Percentiles rank a stretch among this genome's conserved stretches.
phyloP scores from a whole-genome alignment of 1,140 invertebrate species.

The Euura saliciscinereae region DNA sequence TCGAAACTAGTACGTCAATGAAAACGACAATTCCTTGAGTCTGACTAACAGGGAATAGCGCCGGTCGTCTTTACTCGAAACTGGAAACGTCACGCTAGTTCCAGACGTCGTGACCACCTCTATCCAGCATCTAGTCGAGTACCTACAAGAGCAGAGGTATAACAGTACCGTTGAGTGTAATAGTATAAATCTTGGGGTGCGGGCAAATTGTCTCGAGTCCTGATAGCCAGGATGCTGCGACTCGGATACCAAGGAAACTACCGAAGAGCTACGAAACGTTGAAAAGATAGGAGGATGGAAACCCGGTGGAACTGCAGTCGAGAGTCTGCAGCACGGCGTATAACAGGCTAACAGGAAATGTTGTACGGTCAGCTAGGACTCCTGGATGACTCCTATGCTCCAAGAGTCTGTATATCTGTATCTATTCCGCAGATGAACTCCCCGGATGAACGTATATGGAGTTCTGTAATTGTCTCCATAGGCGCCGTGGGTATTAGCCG shows the following conservation, averaged over 20 bases:
- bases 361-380: slow-evolving; percentile 34
- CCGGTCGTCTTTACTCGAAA: background rate
- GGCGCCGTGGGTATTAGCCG: slow-evolving; percentile 28
- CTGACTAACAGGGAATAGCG: background rate
- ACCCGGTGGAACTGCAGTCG: background rate
- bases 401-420: slow-evolving; percentile 26
- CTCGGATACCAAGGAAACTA: background rate
- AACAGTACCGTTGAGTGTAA: slow-evolving; percentile 25
- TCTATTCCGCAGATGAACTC: slow-evolving; percentile 42
- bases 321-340: slow-evolving; percentile 24
- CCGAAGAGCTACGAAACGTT: background rate
- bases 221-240: slow-evolving; percentile 27
- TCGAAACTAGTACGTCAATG: background rate
- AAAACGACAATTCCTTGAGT: background rate
- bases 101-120: background rate
- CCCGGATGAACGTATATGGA: slow-evolving; percentile 51
- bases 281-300: background rate
- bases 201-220: slow-evolving; percentile 50
- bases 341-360: slow-evolving; percentile 49
- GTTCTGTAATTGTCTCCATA: slow-evolving; percentile 52
- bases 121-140: background rate
- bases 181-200: slow-evolving; percentile 49
- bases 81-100: background rate
- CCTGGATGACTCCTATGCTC: slow-evolving; percentile 16
- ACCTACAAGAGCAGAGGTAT: slow-evolving; percentile 9